Evolutionary conservation across 2,113 vertebrate species (phyloP).

Genomic region (Alligator mississippiensis): DNA sequence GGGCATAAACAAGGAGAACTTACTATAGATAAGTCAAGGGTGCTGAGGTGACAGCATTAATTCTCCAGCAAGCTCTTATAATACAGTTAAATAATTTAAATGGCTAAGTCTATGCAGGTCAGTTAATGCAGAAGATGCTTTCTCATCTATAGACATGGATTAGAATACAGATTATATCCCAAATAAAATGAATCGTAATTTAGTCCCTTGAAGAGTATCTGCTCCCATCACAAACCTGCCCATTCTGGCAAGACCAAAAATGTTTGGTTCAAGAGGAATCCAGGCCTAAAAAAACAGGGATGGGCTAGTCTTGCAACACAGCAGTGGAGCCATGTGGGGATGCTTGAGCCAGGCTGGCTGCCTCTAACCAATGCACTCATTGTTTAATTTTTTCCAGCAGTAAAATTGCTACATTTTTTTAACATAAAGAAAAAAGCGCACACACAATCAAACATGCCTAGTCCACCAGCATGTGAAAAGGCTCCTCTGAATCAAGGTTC

Average conservation of each 20-base stretch:
- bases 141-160: neutral
- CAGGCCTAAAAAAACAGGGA: neutral
- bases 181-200: conserved; percentile 3
- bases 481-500: neutral
- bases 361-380: rapidly evolving
- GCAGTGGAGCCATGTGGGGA: rapidly evolving
- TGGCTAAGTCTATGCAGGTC: neutral
- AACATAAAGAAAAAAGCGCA: rapidly evolving
- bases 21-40: rapidly evolving
- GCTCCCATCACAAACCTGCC: conserved; percentile 16
- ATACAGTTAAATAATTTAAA: neutral
- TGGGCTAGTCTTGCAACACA: neutral
- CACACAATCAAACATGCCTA: rapidly evolving
- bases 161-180: conserved; percentile 8
- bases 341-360: neutral
- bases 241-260: neutral
- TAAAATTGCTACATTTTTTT: rapidly evolving
- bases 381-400: neutral
- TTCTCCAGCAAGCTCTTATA: neutral
- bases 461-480: neutral
- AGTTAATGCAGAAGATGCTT: neutral
- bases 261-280: neutral
- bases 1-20: neutral
- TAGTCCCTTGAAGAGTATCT: neutral
- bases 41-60: rapidly evolving